Conservation (phyloP, 2,113 vertebrate species). For the Myotis lucifugus region DNA sequence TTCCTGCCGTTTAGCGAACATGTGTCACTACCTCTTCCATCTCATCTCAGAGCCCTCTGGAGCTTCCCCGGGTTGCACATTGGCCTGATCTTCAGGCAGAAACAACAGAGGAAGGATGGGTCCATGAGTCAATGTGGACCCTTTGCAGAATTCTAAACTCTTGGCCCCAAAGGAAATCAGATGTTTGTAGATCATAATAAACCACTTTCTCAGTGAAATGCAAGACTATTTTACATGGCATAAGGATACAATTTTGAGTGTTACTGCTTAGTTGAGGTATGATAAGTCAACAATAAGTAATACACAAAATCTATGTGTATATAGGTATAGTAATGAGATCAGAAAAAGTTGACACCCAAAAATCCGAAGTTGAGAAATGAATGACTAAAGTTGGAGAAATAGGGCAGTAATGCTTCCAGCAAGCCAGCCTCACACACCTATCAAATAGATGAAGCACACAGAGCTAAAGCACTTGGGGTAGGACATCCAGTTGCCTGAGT, state of each 20-base stretch:
- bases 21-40: neutral
- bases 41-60: neutral
- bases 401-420: rapidly evolving
- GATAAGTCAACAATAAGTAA: neutral
- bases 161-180: neutral
- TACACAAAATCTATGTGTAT: neutral
- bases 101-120: neutral
- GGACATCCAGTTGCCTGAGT: neutral
- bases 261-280: neutral
- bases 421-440: rapidly evolving
- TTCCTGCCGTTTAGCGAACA: neutral
- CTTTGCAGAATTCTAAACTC: neutral
- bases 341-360: neutral
- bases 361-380: neutral
- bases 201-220: neutral
- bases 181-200: neutral
- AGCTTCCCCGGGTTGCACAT: neutral
- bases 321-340: neutral
- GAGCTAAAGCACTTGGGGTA: neutral
- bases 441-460: rapidly evolving
- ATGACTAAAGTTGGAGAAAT: neutral
- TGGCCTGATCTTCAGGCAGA: neutral
- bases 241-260: neutral
- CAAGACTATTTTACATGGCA: neutral
- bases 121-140: too few relatives aligned